Conservation (phyloP, 2,797 vertebrate species). For the Macrochelys suwanniensis region DNA sequence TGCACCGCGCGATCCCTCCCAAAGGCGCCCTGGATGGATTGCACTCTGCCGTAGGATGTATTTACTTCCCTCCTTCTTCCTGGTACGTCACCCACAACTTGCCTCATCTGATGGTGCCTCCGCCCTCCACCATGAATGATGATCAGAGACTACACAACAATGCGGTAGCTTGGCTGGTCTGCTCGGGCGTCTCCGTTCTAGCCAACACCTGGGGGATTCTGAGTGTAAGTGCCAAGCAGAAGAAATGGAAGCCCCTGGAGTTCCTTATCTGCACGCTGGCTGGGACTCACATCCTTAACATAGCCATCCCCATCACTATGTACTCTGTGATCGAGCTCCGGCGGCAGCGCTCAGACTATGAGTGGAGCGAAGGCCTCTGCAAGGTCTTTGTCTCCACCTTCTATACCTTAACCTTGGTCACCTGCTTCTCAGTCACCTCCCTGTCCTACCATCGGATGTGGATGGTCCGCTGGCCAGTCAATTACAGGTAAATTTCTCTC, state of each 20-base stretch:
- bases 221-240: conserved; percentile 94
- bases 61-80: neutral
- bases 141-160: conserved; percentile 89
- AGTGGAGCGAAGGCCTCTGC: conserved; percentile 96
- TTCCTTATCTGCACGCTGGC: conserved; percentile 94
- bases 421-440: conserved; percentile 95
- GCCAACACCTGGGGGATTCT: conserved; percentile 96
- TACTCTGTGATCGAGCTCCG: conserved; percentile 92
- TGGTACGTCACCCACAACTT: neutral
- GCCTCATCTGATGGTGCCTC: conserved; percentile 53
- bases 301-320: conserved; percentile 92
- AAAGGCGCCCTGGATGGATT: conserved; percentile 2
- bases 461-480: conserved; percentile 98
- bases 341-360: conserved; percentile 88
- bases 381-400: conserved; percentile 96
- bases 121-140: conserved; percentile 88
- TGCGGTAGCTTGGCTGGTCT: conserved; percentile 93
- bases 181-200: conserved; percentile 91
- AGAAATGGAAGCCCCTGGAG: conserved; percentile 96
- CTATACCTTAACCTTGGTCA: conserved; percentile 95
- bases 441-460: conserved; percentile 97
- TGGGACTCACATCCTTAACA: conserved; percentile 94
- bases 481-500: conserved; percentile 86
- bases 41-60: conserved; percentile 51
- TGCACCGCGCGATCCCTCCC: neutral